Evolutionary conservation across 2,888 invertebrate genomes (phyloP).

Genomic region (Cryptocephalus primarius): DNA sequence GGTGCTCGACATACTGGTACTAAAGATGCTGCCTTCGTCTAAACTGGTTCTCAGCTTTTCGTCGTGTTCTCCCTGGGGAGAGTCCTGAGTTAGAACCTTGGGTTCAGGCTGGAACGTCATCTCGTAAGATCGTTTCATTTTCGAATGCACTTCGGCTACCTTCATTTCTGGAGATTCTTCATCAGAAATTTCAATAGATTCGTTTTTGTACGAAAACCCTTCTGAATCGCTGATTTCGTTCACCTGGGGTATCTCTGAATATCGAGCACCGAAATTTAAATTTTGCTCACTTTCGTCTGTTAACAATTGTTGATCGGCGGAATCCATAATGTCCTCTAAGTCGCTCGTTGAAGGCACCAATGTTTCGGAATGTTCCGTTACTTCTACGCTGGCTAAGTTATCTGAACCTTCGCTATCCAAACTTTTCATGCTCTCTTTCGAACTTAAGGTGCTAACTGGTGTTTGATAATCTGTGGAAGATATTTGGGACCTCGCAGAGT

Average conservation of each 20-base stretch:
- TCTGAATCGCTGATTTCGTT: slow-evolving; percentile 30
- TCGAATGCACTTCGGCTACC: slow-evolving; percentile 49
- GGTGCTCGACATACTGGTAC: slow-evolving; percentile 47
- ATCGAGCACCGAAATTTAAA: slow-evolving; percentile 14
- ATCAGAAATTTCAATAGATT: slow-evolving; percentile 45
- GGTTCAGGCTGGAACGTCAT: slow-evolving; percentile 73
- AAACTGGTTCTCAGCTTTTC: slow-evolving; percentile 45
- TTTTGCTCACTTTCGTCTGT: slow-evolving; percentile 31
- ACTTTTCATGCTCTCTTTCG: slow-evolving; percentile 82
- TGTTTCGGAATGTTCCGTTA: slow-evolving; percentile 88
- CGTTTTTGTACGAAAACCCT: slow-evolving; percentile 28
- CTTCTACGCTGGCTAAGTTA: slow-evolving; percentile 78
- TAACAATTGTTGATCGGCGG: slow-evolving; percentile 42
- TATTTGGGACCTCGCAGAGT: slow-evolving; percentile 57
- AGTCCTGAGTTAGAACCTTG: slow-evolving; percentile 37
- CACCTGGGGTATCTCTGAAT: slow-evolving; percentile 20
- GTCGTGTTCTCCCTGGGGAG: slow-evolving; percentile 40
- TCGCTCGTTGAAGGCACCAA: slow-evolving; percentile 83
- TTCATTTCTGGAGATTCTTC: slow-evolving; percentile 40
- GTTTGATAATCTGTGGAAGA: slow-evolving; percentile 81
- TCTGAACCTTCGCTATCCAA: slow-evolving; percentile 83
- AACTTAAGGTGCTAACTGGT: slow-evolving; percentile 77
- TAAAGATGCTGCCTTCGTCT: slow-evolving; percentile 47
- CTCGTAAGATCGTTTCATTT: slow-evolving; percentile 82
- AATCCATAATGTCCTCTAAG: slow-evolving; percentile 59